Percentiles rank a stretch among this genome's conserved stretches.
Conservation (phyloP, 2,797 vertebrate genomes). For the Prionace glauca region DNA sequence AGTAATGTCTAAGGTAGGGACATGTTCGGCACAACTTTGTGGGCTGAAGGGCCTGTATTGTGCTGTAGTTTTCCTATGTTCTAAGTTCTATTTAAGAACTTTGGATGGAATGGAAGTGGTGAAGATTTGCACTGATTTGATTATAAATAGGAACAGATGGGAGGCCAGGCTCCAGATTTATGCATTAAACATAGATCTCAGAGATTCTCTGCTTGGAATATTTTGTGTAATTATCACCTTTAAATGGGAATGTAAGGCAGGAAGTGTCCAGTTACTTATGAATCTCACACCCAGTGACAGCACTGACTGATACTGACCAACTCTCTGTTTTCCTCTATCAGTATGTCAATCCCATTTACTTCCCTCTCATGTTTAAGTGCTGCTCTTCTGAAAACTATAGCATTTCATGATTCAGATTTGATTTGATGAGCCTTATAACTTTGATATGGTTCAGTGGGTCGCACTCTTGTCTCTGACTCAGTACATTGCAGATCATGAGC, state of each 20-base stretch:
- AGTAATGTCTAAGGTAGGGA: no score
- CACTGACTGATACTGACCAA: background rate
- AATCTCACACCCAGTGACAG: background rate
- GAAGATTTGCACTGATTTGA: background rate
- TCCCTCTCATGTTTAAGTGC: background rate
- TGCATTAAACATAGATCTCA: background rate
- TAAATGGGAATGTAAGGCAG: background rate
- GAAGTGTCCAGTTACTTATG: background rate
- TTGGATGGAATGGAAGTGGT: background rate
- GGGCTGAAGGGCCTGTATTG: background rate
- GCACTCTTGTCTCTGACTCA: background rate
- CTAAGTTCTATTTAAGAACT: background rate
- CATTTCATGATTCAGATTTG: background rate
- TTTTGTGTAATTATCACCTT: conserved; percentile 16
- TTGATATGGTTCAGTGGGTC: background rate
- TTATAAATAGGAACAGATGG: background rate
- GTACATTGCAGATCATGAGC: background rate
- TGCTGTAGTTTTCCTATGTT: no score
- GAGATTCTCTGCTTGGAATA: background rate
- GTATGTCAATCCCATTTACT: background rate
- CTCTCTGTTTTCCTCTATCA: background rate
- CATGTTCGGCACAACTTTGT: no score
- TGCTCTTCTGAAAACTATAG: background rate
- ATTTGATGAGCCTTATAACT: background rate
- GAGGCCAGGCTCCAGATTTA: background rate